Evolutionary conservation across 2,888 invertebrate species (phyloP), one percentile per base, ranked within the genome.

Genomic region (Dicranocentrus wangi): DNA sequence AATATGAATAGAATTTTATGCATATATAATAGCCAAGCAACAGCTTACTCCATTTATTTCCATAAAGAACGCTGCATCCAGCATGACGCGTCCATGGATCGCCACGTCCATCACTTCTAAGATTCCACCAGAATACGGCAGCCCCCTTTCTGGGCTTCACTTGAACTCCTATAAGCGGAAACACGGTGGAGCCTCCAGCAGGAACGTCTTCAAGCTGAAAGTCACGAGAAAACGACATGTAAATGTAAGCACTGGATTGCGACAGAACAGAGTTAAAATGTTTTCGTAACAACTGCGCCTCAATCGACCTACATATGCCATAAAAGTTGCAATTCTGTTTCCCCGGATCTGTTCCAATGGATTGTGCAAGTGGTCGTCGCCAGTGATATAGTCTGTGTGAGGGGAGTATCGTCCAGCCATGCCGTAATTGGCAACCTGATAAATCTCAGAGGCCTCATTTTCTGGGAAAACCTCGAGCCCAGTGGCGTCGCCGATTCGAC

Each of bases 391-490:
- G 42, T 87, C 87, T 39, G 87, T 86, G 58, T 87, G 87, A 15
- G 87, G 87, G 42, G 85, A 84, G 69, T 87, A 87, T 7, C 86
- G 83, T 17, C 87, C 87, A 7, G 86, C 87, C 60, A 87, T 85
- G 1, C 87, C 87, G 58, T 87, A 87, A 76, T 87, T 87, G n/a
- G 87, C 87, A 69, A 87, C 87, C 84, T 87, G 87, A 43, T 83
- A 87, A n/a, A 85, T 73, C 80, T 87, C 87, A 0, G 87, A 83
- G 1, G 86, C 87, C 61, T 85, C 84, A 63, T 85, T 85, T 61
- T 87, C 86, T 8, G 87, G 87, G 13, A 84, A 84, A 27, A 82
- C 82, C 39, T 73, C 79, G 8, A 87, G 47, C 10, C 82, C 83
- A 17, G 85, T 86, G n/a, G 84, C 82, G 27, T 84, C 85, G 10